Evolutionary conservation across 2,797 vertebrate genomes (phyloP).

Genomic region (Acridotheres tristis): DNA sequence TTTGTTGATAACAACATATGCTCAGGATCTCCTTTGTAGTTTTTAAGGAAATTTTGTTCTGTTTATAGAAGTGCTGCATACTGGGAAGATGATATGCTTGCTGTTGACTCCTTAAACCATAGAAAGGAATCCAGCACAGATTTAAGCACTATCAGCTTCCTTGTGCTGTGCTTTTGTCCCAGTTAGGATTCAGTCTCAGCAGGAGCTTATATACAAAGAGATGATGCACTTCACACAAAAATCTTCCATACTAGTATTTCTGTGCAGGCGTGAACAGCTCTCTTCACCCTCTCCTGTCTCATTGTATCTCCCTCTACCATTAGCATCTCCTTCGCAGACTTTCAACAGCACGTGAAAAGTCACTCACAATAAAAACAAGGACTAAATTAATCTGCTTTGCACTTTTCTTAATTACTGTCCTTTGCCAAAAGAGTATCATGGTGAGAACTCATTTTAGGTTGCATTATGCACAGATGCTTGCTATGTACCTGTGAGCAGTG

Average conservation of each 20-base stretch:
- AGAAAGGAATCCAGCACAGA: neutral
- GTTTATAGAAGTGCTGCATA: neutral
- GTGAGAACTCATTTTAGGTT: neutral
- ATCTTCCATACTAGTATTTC: neutral
- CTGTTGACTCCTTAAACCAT: neutral
- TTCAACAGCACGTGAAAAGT: neutral
- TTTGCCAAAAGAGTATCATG: neutral
- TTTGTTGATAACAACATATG: neutral
- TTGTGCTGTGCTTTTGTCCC: slow-evolving; percentile 1
- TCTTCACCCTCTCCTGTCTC: neutral
- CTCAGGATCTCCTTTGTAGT: neutral
- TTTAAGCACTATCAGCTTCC: slow-evolving; percentile 3
- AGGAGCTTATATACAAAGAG: neutral
- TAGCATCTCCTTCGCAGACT: neutral
- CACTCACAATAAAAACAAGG: neutral
- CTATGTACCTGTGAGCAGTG: rapidly evolving
- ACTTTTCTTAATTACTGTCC: neutral
- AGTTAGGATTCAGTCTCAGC: neutral
- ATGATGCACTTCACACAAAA: neutral
- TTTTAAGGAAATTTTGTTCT: slow-evolving; percentile 1
- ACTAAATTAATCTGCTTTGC: neutral
- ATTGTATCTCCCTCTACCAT: neutral
- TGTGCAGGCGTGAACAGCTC: neutral
- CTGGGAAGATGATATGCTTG: neutral
- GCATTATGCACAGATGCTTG: rapidly evolving